Evolutionary conservation across 2,888 invertebrate species (phyloP).

Genomic region (Aphidoletes aphidimyza): DNA sequence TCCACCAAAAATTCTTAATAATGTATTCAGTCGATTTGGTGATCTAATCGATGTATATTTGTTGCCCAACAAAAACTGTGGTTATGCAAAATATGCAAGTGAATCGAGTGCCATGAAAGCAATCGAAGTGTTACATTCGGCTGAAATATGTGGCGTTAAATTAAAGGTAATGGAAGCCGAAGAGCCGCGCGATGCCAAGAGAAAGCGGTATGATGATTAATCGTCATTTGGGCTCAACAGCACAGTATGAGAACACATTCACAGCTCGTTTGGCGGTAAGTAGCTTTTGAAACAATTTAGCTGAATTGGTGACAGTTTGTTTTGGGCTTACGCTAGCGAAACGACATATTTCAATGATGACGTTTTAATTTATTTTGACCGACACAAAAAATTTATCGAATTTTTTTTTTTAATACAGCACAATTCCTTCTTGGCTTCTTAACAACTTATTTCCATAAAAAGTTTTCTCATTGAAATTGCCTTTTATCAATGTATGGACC

Average conservation of each 20-base stretch:
- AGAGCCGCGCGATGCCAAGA: conserved; percentile 68
- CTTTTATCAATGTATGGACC: not conserved
- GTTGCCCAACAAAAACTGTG: conserved; percentile 88
- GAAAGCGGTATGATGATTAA: conserved; percentile 60
- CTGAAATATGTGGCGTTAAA: conserved; percentile 86
- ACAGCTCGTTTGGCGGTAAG: too few relatives aligned
- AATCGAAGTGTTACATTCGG: conserved; percentile 77
- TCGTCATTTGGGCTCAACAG: not conserved
- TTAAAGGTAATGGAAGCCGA: conserved; percentile 87
- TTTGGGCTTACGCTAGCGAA: not conserved
- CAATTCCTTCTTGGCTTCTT: too few relatives aligned
- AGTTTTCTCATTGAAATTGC: not conserved
- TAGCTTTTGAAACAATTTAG: too few relatives aligned
- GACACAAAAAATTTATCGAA: not conserved
- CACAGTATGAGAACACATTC: not conserved
- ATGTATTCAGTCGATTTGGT: conserved; percentile 91
- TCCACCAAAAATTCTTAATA: conserved; percentile 83
- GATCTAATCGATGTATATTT: conserved; percentile 90
- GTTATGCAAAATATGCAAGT: conserved; percentile 88
- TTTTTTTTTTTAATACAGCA: not conserved
- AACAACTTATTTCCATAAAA: not conserved
- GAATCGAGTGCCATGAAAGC: conserved; percentile 74
- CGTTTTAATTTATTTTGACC: not conserved
- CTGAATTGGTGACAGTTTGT: not conserved
- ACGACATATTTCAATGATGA: not conserved